Conservation (phyloP, 2,797 vertebrate genomes). For the Sciurus vulgaris region DNA sequence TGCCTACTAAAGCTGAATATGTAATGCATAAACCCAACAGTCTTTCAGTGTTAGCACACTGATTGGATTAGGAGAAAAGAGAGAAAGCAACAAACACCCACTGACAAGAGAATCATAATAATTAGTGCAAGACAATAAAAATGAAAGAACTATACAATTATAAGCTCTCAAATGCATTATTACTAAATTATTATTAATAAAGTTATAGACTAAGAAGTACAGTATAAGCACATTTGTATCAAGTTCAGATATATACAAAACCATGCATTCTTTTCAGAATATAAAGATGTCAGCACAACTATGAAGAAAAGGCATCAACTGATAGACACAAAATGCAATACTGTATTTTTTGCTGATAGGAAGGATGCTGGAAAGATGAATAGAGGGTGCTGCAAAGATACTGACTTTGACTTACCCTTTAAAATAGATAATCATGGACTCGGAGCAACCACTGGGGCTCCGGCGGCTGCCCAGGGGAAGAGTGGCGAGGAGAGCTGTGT, state of each 20-base stretch:
- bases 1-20: not conserved
- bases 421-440: too few relatives aligned
- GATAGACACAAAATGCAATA: not conserved
- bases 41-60: not conserved
- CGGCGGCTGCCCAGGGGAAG: too few relatives aligned
- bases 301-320: not conserved
- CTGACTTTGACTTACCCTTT: not conserved
- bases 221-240: not conserved
- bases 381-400: not conserved
- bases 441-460: too few relatives aligned
- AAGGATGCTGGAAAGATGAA: too few relatives aligned
- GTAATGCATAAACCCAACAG: not conserved
- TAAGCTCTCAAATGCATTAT: not conserved
- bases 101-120: not conserved
- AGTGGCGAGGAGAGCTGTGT: too few relatives aligned
- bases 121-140: not conserved
- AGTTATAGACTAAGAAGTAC: not conserved
- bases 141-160: not conserved
- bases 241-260: conserved; percentile 24
- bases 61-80: not conserved
- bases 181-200: not conserved
- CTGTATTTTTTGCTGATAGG: not conserved
- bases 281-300: not conserved
- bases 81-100: conserved; percentile 11
- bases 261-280: not conserved